Percentiles rank a stretch among this genome's conserved stretches.
These are phyloP conservation scores for Tautogolabrus adspersus DNA, from an alignment of 2,113 vertebrate species.

Conservation along the genomic window DNA sequence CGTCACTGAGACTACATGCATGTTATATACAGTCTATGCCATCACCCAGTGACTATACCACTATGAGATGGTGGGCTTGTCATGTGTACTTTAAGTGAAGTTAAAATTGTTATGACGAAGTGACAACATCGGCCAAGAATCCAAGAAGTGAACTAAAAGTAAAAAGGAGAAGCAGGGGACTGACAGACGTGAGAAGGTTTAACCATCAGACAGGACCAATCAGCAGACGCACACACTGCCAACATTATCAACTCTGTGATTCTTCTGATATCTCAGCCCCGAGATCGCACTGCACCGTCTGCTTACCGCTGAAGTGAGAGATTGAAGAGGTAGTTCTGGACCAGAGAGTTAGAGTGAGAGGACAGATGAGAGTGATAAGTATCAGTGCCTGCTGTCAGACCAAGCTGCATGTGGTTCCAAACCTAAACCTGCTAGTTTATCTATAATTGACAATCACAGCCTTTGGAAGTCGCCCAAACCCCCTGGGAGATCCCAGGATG, in stretches of 20 bases:
- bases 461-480: constrained; percentile 51
- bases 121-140: neutral
- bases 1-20: too few species aligned
- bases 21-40: too few species aligned
- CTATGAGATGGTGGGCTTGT: too few species aligned
- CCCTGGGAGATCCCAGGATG: constrained; percentile 22
- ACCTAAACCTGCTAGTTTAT: constrained; percentile 65
- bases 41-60: too few species aligned
- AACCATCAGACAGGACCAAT: constrained; percentile 37
- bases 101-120: too few species aligned
- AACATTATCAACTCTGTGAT: constrained; percentile 43
- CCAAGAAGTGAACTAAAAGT: neutral
- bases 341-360: constrained; percentile 45
- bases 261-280: constrained; percentile 30
- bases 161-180: neutral
- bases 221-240: constrained; percentile 39
- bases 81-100: too few species aligned
- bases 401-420: constrained; percentile 56
- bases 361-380: constrained; percentile 63
- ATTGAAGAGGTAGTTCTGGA: constrained; percentile 55
- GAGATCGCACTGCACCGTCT: constrained; percentile 39
- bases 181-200: constrained; percentile 18
- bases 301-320: constrained; percentile 53
- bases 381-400: constrained; percentile 51
- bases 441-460: constrained; percentile 71